Conservation (phyloP, 2,888 invertebrate species). For the Priocnemis perturbator region DNA sequence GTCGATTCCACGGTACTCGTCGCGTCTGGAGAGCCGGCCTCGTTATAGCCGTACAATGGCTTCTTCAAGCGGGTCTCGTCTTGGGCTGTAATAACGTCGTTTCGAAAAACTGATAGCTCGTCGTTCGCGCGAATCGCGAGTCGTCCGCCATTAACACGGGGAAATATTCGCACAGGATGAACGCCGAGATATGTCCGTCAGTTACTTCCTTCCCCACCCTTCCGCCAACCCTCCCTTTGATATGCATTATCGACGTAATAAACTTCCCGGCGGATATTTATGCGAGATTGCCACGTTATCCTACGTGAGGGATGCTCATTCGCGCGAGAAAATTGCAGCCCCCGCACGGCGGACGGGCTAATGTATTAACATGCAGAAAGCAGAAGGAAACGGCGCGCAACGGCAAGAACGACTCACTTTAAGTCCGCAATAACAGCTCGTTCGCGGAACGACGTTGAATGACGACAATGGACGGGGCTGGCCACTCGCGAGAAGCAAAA, state of each 20-base stretch:
- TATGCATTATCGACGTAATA: conserved; percentile 49
- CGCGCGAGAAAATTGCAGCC: conserved; percentile 37
- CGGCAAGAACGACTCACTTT: conserved; percentile 26
- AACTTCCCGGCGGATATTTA: conserved; percentile 44
- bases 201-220: conserved; percentile 3
- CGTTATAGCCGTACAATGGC: conserved; percentile 57
- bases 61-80: conserved; percentile 35
- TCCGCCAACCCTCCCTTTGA: conserved; percentile 13
- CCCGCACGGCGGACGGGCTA: conserved; percentile 19
- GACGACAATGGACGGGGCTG: conserved; percentile 33
- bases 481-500: conserved; percentile 13
- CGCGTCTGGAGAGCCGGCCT: conserved; percentile 43
- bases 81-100: conserved; percentile 46
- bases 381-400: conserved; percentile 32
- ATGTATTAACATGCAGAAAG: conserved; percentile 43
- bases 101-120: conserved; percentile 38
- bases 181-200: conserved; percentile 26
- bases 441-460: conserved; percentile 19
- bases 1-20: conserved; percentile 55
- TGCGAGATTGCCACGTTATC: conserved; percentile 46
- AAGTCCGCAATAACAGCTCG: conserved; percentile 31
- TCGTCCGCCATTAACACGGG: no score
- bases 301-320: conserved; percentile 47
- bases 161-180: conserved; percentile 15
- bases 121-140: neutral